phyloP scores from a whole-genome alignment of 2,113 vertebrate species.

The Micronycteris hirsuta region DNA sequence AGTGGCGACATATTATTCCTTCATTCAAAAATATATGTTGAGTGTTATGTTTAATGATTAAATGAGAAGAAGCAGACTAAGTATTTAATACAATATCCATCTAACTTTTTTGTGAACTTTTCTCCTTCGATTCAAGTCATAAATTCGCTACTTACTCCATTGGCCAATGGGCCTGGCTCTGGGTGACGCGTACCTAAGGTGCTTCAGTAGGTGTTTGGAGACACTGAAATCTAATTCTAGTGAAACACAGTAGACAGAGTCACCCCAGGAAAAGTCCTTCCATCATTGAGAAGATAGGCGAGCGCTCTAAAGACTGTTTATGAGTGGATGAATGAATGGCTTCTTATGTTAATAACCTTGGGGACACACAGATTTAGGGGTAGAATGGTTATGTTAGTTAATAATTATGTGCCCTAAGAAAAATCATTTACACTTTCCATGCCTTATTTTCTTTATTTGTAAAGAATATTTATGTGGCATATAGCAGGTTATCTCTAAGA shows the following conservation, averaged over 20 bases:
- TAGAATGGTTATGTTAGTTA: not conserved
- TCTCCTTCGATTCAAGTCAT: not conserved
- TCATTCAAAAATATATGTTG: not conserved
- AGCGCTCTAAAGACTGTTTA: not conserved
- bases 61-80: not conserved
- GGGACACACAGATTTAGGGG: not conserved
- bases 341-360: not conserved
- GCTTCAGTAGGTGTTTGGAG: not conserved
- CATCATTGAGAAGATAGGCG: not conserved
- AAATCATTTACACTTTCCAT: not conserved
- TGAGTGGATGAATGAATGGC: not conserved
- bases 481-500: not conserved
- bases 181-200: not conserved
- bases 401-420: not conserved
- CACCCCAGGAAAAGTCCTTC: not conserved
- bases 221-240: not conserved
- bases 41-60: not conserved
- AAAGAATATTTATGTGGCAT: not conserved
- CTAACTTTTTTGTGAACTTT: too few species aligned
- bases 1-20: not conserved
- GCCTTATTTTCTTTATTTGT: not conserved
- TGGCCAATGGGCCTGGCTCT: not conserved
- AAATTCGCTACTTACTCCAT: not conserved
- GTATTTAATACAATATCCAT: not conserved
- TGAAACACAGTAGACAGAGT: not conserved